Evolutionary conservation across 2,113 vertebrate genomes (phyloP), one percentile per base, ranked within the genome.

Genomic region (Emydura subglobosa): DNA sequence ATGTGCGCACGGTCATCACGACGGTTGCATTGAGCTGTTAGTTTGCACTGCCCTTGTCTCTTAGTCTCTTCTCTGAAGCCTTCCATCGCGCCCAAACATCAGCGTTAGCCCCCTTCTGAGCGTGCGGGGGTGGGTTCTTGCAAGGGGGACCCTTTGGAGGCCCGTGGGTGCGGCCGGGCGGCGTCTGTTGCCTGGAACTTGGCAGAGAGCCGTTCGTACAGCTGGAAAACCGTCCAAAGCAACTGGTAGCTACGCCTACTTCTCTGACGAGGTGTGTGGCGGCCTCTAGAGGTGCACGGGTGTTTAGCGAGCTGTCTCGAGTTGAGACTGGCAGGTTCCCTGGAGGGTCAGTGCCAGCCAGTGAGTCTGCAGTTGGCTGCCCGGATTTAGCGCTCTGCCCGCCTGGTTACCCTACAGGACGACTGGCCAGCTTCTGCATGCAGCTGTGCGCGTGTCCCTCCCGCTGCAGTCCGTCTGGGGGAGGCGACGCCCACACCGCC

Each of bases 1-100:
- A 17, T 2, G 8, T 21, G 17, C 16, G 34, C n/a, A 3, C 16
- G 5, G 3, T 76, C 11, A 3, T 21, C n/a, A 19, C 17, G 17
- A 68, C 2, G 17, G 25, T 31, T 61, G 59, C 29, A 44, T 42
- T 76, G 39, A 44, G 72, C 21, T 44, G 9, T 44, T 76, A 21
- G 68, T n/a, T 24, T 42, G n/a, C 9, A 22, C 17, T 11, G 3
- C 34, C 16, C 34, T 68, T 34, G 65, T n/a, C n/a, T 22, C 61
- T 39, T 39, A 39, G 8, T 19, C 68, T 22, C 22, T 24, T 16
- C 12, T 27, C 42, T 47, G 74, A 27, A 44, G 25, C 44, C 22
- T 42, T 27, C n/a, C 68, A 39, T 22, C 22, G 19, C 10, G n/a
- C 19, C 19, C 68, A 19, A 42, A 39, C 19, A 24, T 72, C 72